phyloP scores from a whole-genome alignment of 2,113 vertebrate species.

The Potamarius usumacintae region DNA sequence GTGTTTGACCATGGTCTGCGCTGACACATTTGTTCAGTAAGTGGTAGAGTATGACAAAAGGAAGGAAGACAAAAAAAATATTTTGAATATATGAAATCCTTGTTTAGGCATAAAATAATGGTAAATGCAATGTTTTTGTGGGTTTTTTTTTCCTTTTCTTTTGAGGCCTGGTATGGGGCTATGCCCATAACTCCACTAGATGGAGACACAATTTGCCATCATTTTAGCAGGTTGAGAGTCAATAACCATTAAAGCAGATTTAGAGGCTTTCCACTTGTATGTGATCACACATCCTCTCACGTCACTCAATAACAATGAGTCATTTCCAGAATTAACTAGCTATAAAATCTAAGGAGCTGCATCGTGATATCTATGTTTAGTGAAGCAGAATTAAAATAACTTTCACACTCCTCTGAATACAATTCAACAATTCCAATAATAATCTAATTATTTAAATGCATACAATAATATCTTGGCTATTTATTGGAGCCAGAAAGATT shows the following conservation, averaged over 20 bases:
- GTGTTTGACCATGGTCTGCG: background rate
- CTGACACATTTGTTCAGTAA: background rate
- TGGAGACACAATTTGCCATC: conserved; percentile 23
- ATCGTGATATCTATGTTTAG: background rate
- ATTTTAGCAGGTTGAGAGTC: background rate
- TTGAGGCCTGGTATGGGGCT: background rate
- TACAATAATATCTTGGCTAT: background rate
- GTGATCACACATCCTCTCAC: conserved; percentile 12
- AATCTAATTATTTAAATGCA: background rate
- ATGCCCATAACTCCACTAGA: conserved; percentile 27
- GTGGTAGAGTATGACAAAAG: background rate
- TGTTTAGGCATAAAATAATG: background rate
- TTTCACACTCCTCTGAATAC: too few relatives aligned
- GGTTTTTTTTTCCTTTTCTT: background rate
- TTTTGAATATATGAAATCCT: background rate
- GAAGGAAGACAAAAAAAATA: background rate
- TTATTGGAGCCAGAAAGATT: background rate
- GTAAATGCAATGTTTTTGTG: background rate
- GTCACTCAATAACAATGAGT: background rate
- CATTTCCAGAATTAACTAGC: background rate
- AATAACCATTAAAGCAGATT: background rate
- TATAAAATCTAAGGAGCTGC: background rate
- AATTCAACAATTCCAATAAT: background rate
- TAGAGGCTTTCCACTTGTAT: background rate
- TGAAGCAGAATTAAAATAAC: background rate